Base-by-base conservation (phyloP, 2,888 invertebrate genomes). In the Luperina nickerlii region DNA sequence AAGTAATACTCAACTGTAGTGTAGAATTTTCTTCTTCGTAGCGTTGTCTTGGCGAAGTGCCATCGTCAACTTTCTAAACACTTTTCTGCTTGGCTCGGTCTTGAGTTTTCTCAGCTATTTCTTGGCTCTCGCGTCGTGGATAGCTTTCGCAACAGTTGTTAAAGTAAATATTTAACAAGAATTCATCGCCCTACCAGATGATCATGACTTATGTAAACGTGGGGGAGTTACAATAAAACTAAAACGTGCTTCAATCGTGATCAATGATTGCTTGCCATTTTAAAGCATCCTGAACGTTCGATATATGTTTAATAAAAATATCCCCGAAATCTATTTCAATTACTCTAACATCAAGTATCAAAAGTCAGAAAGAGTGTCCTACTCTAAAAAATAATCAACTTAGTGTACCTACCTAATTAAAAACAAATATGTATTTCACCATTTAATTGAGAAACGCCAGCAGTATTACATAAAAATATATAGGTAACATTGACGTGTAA, bases 81-180 rank as follows among this genome's bases (percentile, higher is more conserved):
- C 57, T 72, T 81, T 72, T 71, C 32, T 65, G 74, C 74, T 85
- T 85, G 84, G 84, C 84, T 78, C 74, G 32, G 13, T 66, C 51
- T 71, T 84, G 73, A 85, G 82, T 71, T 74, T 81, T 60, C 68
- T 72, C 27, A 51, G 71, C 72, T 20, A 75, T 73, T 78, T 86
- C 72, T 82, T 86, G 83, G 74, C 82, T 76, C 82, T 84, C 45
- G 48, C 7, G 9, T 72, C 60, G 72, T 75, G 68, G 62, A 70
- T 27, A 69, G 9, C 42, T 77, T 51, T 73, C 48, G 24, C 24
- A 68, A 84, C 63, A 57, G 57, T 51, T 48, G n/a, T 38, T 54
- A 54, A 13, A 68, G 68, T 54, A 75, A 68, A 74, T 54, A 54
- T 54, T 45, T n/a, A 42, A 71, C 81, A 51, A 13, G 20, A 81